Evolutionary conservation across 2,888 invertebrate species (phyloP).

Genomic region (Diabrotica balteata): DNA sequence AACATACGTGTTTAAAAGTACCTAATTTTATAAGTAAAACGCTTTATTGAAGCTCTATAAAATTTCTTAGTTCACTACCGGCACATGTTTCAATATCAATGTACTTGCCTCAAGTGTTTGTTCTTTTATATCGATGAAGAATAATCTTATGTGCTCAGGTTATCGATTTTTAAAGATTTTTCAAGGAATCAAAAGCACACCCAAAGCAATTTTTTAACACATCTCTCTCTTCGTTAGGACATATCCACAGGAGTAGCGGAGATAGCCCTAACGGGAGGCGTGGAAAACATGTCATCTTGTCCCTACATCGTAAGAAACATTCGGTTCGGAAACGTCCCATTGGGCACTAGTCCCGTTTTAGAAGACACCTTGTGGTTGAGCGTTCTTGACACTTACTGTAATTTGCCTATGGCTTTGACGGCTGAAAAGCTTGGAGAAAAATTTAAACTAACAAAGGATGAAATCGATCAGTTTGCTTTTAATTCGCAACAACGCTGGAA

Average conservation of each 20-base stretch:
- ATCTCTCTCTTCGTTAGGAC: conserved; percentile 63
- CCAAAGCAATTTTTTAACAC: not conserved
- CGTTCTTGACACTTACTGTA: conserved; percentile 86
- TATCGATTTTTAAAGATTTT: no score
- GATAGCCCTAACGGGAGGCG: conserved; percentile 89
- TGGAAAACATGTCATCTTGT: conserved; percentile 94
- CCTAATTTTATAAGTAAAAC: no score
- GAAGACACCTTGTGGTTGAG: conserved; percentile 93
- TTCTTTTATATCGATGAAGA: not conserved
- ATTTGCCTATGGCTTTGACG: conserved; percentile 94
- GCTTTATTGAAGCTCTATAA: no score
- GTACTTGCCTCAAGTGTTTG: no score
- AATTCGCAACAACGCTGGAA: conserved; percentile 90
- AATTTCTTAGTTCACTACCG: no score
- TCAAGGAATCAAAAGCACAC: not conserved
- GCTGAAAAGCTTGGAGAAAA: conserved; percentile 92
- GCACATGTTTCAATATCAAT: no score
- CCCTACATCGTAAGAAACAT: conserved; percentile 86
- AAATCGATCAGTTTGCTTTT: conserved; percentile 85
- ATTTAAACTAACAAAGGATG: conserved; percentile 79
- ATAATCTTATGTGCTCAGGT: not conserved
- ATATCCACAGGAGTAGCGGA: conserved; percentile 84
- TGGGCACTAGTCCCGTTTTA: conserved; percentile 78
- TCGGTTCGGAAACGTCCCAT: conserved; percentile 88
- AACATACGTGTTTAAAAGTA: no score